A percentile compares a stretch with the other conserved stretches of the same genome.
Conservation (phyloP, 2,888 invertebrate species). For the Microplitis manilae region DNA sequence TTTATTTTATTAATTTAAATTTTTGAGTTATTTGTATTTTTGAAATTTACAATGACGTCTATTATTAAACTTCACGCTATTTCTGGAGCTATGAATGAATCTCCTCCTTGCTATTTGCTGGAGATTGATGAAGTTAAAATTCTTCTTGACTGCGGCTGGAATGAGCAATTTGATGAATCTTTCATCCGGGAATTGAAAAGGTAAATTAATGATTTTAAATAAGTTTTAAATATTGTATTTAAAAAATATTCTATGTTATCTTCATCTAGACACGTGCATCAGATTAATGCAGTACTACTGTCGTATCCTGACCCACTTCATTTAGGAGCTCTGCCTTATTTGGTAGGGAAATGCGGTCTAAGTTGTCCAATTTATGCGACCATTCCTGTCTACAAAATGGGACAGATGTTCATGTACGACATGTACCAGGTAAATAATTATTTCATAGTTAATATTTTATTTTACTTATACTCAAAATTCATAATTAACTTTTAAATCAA, state of each 20-base stretch:
- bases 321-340: slow-evolving; percentile 95
- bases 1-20: too few species aligned
- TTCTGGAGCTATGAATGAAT: slow-evolving; percentile 96
- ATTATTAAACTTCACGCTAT: slow-evolving; percentile 97
- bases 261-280: slow-evolving; percentile 84
- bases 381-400: slow-evolving; percentile 99
- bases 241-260: too few species aligned
- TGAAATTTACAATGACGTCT: slow-evolving; percentile 85
- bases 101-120: slow-evolving; percentile 96
- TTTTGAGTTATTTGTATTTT: too few species aligned
- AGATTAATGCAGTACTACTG: slow-evolving; percentile 95
- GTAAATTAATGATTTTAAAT: slow-evolving; percentile 73
- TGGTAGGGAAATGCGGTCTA: slow-evolving; percentile 94
- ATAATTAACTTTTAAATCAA: too few species aligned
- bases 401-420: slow-evolving; percentile 99
- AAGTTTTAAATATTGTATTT: too few species aligned
- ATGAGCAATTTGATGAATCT: slow-evolving; percentile 92
- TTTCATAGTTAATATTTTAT: too few species aligned
- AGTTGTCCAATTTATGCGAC: slow-evolving; percentile 98
- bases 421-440: slow-evolving; percentile 78
- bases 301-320: slow-evolving; percentile 96
- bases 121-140: slow-evolving; percentile 98
- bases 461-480: too few species aligned
- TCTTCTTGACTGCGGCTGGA: slow-evolving; percentile 98
- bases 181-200: slow-evolving; percentile 93